Evolutionary conservation across 1,140 invertebrate species (phyloP), one percentile per base, ranked within the genome.

Genomic region (Lordiphosa collinella): DNA sequence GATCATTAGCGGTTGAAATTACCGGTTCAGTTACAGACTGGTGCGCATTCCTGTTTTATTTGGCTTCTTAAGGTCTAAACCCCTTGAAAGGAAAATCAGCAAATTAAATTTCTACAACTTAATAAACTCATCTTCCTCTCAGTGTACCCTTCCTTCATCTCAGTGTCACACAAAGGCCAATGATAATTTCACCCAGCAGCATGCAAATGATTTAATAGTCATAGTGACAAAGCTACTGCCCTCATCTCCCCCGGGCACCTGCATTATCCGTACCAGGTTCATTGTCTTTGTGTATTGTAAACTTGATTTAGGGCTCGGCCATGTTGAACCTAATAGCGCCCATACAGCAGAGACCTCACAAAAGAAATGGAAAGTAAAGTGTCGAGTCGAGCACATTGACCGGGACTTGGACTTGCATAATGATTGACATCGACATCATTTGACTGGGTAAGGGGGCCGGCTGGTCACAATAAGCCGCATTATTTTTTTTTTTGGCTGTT

Each of bases 331-430:
- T 38, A 43, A 43, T 36, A 47, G 48, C 12, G 18, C 22, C 16
- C 51, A 55, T 49, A 60, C 68, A 74, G 51, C 18, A 53, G 43
- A 38, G 22, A 47, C 25, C 62, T 58, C 52, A 84, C 76, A 80
- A 80, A 80, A 80, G 76, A 80, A 80, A 80, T 71, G 76, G 76
- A 80, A 80, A 80, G 76, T 80, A 60, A 82, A 53, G 53, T 51
- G 63, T 12, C 40, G 63, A 41, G 64, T 69, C 55, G 63, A 58
- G 66, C 66, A 49, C 71, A 57, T 82, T 80, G 76, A 80, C 76
- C 76, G 78, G 7, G 58, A 57, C 49, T 59, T 52, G 43, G 57
- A 71, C 76, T 80, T 80, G 76, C 76, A 82, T 82, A 80, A 80
- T 80, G 71, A 82, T 82, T 80, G 76, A 75, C 76, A 79, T 79